phyloP scores from a whole-genome alignment of 2,888 invertebrate genomes.

The Phengaris alcon region DNA sequence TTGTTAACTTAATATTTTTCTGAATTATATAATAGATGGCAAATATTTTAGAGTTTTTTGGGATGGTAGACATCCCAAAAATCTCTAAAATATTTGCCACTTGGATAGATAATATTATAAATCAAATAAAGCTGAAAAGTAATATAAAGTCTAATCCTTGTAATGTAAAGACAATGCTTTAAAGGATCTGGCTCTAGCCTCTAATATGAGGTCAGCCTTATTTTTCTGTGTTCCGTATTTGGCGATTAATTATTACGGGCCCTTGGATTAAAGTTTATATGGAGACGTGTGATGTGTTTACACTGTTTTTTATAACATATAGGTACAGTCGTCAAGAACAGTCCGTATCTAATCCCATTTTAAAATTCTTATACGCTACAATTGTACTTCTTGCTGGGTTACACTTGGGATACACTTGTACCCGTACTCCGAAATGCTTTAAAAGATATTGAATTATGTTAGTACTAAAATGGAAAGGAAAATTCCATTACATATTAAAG shows the following conservation, averaged over 20 bases:
- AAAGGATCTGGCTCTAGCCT: slow-evolving; percentile 16
- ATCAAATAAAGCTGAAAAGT: not conserved
- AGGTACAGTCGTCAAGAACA: not conserved
- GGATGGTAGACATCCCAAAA: too few species aligned
- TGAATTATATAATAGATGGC: too few species aligned
- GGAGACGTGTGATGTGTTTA: slow-evolving; percentile 12
- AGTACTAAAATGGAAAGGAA: too few species aligned
- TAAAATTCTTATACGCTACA: not conserved
- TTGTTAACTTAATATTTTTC: too few species aligned
- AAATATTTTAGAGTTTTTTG: too few species aligned
- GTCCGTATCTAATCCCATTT: not conserved
- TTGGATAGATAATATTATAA: not conserved
- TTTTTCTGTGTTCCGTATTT: slow-evolving; percentile 22
- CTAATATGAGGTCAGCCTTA: slow-evolving; percentile 21
- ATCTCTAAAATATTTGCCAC: not conserved
- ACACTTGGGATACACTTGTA: too few species aligned
- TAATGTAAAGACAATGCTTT: not conserved
- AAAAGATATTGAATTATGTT: too few species aligned
- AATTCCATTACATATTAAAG: too few species aligned
- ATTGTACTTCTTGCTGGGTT: too few species aligned
- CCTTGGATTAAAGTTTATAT: slow-evolving; percentile 25
- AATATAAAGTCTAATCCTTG: not conserved
- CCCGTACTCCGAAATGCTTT: too few species aligned
- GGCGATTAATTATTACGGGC: slow-evolving; percentile 17
- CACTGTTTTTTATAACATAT: not conserved